phyloP scores from a whole-genome alignment of 2,797 vertebrate genomes.

The Silurus lanzhouensis region DNA sequence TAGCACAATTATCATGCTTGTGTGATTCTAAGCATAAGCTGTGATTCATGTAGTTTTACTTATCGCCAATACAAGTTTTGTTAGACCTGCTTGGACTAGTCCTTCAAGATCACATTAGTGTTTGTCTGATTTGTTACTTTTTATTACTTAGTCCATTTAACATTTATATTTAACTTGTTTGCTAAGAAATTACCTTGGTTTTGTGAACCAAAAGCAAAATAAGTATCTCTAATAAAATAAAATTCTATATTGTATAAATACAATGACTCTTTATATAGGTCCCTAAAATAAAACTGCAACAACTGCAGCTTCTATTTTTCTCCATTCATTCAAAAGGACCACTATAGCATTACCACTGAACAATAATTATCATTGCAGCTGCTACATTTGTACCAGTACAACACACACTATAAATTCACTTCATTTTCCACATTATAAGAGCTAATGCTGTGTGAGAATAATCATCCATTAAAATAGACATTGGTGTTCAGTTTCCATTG shows the following conservation, averaged over 20 bases:
- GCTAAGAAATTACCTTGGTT: neutral
- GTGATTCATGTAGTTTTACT: neutral
- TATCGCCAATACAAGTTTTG: neutral
- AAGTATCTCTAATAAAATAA: neutral
- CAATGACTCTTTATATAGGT: neutral
- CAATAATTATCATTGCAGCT: neutral
- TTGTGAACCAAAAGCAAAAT: neutral
- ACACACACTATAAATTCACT: neutral
- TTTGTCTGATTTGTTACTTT: neutral
- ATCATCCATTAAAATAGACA: neutral
- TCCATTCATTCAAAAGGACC: neutral
- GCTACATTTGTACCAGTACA: neutral
- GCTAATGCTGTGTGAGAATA: neutral
- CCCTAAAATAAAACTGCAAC: neutral
- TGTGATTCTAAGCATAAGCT: neutral
- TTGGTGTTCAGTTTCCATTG: neutral
- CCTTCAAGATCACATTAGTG: neutral
- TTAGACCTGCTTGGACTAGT: neutral
- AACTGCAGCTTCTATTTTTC: neutral
- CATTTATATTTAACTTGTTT: neutral
- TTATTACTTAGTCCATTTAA: neutral
- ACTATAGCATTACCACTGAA: too few species aligned
- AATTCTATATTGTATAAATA: neutral
- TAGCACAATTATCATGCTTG: neutral
- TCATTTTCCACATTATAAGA: neutral